Conservation (phyloP, 1,140 invertebrate genomes). For the Pristionchus pacificus region DNA sequence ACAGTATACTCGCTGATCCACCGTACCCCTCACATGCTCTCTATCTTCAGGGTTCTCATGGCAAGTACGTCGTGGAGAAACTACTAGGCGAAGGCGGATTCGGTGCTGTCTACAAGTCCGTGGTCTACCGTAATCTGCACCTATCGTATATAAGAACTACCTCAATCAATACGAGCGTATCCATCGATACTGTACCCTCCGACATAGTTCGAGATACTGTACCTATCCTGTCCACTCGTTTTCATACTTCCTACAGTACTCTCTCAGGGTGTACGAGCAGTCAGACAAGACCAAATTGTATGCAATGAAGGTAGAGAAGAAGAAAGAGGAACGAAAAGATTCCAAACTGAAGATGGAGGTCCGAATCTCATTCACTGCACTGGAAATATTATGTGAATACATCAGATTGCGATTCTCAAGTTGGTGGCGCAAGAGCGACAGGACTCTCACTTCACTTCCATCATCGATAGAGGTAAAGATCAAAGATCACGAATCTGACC, state of each 20-base stretch:
- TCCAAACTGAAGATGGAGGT: conserved; percentile 35
- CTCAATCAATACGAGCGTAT: too few relatives aligned
- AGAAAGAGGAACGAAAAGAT: conserved; percentile 14
- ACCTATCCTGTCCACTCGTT: too few relatives aligned
- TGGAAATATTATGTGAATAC: neutral
- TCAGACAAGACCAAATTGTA: conserved; percentile 13
- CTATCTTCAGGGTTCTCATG: neutral
- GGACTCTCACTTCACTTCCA: conserved; percentile 25
- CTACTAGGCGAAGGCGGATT: conserved; percentile 31
- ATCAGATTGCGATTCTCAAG: conserved; percentile 31
- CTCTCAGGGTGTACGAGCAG: conserved; percentile 11
- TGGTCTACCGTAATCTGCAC: conserved; percentile 2
- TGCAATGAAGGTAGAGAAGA: conserved; percentile 34
- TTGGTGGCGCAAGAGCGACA: conserved; percentile 12
- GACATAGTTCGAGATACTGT: neutral
- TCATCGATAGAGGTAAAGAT: conserved; percentile 27
- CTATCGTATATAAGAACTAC: too few relatives aligned
- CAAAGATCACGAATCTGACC: too few relatives aligned
- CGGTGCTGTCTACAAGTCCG: conserved; percentile 26
- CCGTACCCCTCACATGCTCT: too few relatives aligned
- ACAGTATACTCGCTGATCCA: too few relatives aligned
- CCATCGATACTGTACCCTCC: too few relatives aligned
- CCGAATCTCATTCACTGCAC: neutral
- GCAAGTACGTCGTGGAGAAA: conserved; percentile 10
- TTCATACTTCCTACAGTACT: neutral